phyloP scores from a whole-genome alignment of 2,113 vertebrate genomes.

The Ellobius talpinus region DNA sequence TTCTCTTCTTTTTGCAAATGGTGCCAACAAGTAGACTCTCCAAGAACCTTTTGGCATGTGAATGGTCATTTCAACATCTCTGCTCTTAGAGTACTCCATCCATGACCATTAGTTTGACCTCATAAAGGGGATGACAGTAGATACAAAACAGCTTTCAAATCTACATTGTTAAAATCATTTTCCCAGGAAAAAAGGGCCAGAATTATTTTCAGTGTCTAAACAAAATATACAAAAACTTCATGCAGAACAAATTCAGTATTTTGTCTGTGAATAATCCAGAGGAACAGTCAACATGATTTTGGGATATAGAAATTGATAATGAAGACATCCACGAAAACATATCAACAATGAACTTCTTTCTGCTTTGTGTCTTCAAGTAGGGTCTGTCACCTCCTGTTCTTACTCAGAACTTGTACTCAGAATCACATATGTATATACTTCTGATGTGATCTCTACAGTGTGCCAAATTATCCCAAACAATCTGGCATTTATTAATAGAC shows the following conservation, averaged over 20 bases:
- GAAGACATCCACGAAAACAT: slow-evolving; percentile 43
- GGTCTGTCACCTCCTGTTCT: background rate
- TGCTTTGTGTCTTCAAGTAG: slow-evolving; percentile 34
- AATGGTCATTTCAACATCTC: background rate
- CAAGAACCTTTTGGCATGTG: background rate
- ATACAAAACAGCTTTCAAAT: slow-evolving; percentile 33
- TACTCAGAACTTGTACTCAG: background rate
- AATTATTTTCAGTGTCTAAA: slow-evolving; percentile 41
- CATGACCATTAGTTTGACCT: slow-evolving; percentile 6
- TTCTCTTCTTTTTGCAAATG: background rate
- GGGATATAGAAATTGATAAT: slow-evolving; percentile 7
- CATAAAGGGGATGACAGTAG: background rate
- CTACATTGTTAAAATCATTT: slow-evolving; percentile 42
- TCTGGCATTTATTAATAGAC: slow-evolving; percentile 13
- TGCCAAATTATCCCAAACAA: background rate
- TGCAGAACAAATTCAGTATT: slow-evolving; percentile 33
- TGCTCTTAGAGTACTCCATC: background rate
- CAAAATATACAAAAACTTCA: slow-evolving; percentile 35
- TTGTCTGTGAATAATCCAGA: slow-evolving; percentile 50
- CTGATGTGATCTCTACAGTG: background rate
- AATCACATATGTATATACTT: background rate
- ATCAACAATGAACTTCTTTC: slow-evolving; percentile 41
- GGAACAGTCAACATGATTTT: slow-evolving; percentile 51
- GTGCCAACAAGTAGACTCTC: background rate
- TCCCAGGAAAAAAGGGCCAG: background rate